Base-by-base conservation (phyloP, 64 coral and sea anemone species). In the Dendrophyllia cribrosa region DNA sequence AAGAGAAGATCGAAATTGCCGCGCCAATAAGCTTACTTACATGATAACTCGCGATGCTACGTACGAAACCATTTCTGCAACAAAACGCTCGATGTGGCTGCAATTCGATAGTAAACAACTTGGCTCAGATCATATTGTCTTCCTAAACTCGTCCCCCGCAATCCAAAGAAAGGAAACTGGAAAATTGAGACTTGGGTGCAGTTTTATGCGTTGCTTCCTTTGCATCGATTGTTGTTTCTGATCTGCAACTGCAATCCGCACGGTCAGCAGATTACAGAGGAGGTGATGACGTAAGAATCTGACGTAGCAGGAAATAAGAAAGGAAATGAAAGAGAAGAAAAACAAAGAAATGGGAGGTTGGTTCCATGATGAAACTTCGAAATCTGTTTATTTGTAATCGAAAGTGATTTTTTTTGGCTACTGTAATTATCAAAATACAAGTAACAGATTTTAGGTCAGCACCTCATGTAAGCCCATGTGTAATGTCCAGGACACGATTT, bases 21-120 rank as follows among this genome's bases (percentile, higher is more conserved):
- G 81, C 47, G 52, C 56, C 22, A 85, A 61, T 22, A 51, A 76
- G 34, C 34, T 34, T 59, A 92, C 90, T 76, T 75, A 92, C 90
- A 92, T 92, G 34, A 92, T 92, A 34, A 92, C 46, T 66, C 90
- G 79, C 16, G 90, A 92, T 21, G 55, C 90, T 47, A 92, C 81
- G 70, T 92, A 92, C 50, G 90, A 92, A 51, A 92, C 90, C 90
- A 92, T 92, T 14, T 25, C 55, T 48, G 7, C 4, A 9, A 45
- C 12, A 72, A 62, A 78, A 49, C 58, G 62, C 17, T 67, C 58
- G 19, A 46, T 24, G 43, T 67, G 15, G 10, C 80, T 44, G 19
- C 43, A 11, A 23, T 20, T 84, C 9, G 21, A 49, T 22, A 68
- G 21, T 50, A n/a, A 12, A 1, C 20, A 15, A 7, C 61, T 67